Percentiles rank a stretch among this genome's conserved stretches.
These are phyloP conservation scores for Macaria notata DNA, from an alignment of 2,888 invertebrate species.

Conservation along the genomic window DNA sequence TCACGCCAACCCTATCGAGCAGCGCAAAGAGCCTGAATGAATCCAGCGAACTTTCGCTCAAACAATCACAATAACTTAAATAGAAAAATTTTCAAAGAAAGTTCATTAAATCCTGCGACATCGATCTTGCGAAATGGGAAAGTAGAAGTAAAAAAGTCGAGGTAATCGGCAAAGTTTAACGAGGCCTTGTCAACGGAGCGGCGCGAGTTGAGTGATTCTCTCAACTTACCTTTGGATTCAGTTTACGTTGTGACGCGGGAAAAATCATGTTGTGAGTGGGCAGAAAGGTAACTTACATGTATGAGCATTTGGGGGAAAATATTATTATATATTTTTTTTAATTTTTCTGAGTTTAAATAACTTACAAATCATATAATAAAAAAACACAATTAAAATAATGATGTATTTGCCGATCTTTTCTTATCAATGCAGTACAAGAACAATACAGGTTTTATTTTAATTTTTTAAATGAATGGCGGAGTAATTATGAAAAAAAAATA, in stretches of 20 bases:
- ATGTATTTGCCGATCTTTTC: too few relatives aligned
- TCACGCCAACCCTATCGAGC: constrained; percentile 5
- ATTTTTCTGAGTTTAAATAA: too few relatives aligned
- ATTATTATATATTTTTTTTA: too few relatives aligned
- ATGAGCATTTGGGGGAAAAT: too few relatives aligned
- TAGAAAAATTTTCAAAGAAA: constrained; percentile 28
- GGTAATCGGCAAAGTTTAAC: constrained; percentile 62
- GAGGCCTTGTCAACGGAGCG: constrained; percentile 59
- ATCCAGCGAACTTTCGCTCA: constrained; percentile 16
- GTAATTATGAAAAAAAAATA: too few relatives aligned
- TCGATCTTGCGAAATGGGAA: constrained; percentile 46
- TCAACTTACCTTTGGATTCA: constrained; percentile 34
- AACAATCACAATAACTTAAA: constrained; percentile 33
- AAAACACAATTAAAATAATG: too few relatives aligned
- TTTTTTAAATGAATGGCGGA: too few relatives aligned
- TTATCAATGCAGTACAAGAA: too few relatives aligned
- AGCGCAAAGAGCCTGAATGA: not conserved
- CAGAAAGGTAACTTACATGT: too few relatives aligned
- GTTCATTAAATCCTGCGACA: constrained; percentile 35
- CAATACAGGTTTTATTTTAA: too few relatives aligned
- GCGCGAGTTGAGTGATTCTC: constrained; percentile 54
- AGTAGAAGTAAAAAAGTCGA: constrained; percentile 44
- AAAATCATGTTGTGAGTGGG: not conserved
- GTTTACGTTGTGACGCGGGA: constrained; percentile 16
- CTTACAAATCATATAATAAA: too few relatives aligned